These are phyloP conservation scores for Yponomeuta cagnagella DNA, from an alignment of 2,888 invertebrate genomes.

Conservation along the genomic window DNA sequence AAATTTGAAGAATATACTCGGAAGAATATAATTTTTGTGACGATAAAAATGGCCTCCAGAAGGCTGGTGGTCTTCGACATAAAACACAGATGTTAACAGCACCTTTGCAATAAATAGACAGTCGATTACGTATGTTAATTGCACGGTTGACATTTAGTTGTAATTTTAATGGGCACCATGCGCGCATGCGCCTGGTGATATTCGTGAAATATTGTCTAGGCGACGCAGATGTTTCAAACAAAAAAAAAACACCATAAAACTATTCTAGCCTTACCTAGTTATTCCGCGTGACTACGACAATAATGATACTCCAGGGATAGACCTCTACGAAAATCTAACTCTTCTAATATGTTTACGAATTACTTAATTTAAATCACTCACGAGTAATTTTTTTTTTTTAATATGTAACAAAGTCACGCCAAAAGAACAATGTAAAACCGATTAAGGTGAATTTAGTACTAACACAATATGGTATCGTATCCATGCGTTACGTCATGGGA, in stretches of 20 bases:
- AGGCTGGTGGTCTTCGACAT: background rate
- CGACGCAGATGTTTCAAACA: constrained; percentile 34
- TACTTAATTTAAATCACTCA: background rate
- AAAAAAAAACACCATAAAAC: background rate
- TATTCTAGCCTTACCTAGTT: background rate
- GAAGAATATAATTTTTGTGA: no score
- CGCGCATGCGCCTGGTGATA: constrained; percentile 25
- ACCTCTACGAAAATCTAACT: background rate
- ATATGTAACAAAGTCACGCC: no score
- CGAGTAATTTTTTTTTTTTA: no score
- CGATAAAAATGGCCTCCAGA: no score
- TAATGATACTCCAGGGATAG: background rate
- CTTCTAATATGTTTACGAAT: background rate
- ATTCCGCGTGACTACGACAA: background rate
- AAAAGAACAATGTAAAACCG: no score
- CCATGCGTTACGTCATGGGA: no score
- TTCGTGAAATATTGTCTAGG: constrained; percentile 38
- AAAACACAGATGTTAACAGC: constrained; percentile 9
- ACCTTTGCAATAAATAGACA: constrained; percentile 12
- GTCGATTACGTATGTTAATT: constrained; percentile 30
- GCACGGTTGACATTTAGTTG: constrained; percentile 42
- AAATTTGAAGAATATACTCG: no score
- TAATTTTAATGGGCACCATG: constrained; percentile 23
- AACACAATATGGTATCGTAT: no score
- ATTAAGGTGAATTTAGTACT: background rate